Evolutionary conservation across 2,888 invertebrate species (phyloP).

Genomic region (Brachyopa scutellaris): DNA sequence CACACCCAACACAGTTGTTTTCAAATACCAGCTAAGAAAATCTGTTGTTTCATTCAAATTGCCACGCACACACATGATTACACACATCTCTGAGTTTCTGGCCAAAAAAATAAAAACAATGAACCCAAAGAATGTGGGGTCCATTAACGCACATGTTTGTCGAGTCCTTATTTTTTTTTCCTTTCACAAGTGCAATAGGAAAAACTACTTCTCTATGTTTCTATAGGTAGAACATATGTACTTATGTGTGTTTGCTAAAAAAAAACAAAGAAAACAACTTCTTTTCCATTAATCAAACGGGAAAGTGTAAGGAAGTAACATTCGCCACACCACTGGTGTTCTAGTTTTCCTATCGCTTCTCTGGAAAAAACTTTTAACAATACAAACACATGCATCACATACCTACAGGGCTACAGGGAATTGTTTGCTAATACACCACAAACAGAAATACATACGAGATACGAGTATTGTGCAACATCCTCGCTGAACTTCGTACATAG

Average conservation of each 20-base stretch:
- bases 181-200: constrained; percentile 43
- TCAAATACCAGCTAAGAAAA: constrained; percentile 4
- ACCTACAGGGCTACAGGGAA: background rate
- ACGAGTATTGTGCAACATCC: constrained; percentile 44
- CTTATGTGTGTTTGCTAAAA: no score
- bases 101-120: constrained; percentile 37
- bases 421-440: constrained; percentile 58
- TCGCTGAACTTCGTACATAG: background rate
- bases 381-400: constrained; percentile 3
- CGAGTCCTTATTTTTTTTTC: constrained; percentile 1
- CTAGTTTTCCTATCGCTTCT: constrained; percentile 1
- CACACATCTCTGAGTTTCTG: no score
- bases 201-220: constrained; percentile 35
- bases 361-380: constrained; percentile 47
- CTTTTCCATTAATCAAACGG: constrained; percentile 64
- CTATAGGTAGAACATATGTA: no score
- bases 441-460: constrained; percentile 22
- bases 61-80: constrained; percentile 28
- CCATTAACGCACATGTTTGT: constrained; percentile 34
- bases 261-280: constrained; percentile 19
- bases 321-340: constrained; percentile 40
- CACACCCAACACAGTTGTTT: background rate
- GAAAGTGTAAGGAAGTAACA: constrained; percentile 60
- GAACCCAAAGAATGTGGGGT: constrained; percentile 9
- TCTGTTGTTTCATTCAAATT: constrained; percentile 11